phyloP scores from a whole-genome alignment of 1,140 invertebrate species.

The Eurosta solidaginis region DNA sequence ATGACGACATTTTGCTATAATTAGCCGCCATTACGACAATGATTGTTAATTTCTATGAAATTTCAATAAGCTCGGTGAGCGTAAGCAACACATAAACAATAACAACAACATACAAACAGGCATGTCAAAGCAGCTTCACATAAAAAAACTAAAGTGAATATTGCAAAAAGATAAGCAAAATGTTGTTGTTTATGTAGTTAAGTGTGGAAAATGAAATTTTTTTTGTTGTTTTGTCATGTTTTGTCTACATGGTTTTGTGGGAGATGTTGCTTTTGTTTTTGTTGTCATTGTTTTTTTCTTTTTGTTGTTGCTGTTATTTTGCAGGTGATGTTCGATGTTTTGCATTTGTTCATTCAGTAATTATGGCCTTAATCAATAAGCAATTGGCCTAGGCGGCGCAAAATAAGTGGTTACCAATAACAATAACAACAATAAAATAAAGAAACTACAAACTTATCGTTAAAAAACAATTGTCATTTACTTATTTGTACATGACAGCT shows the following conservation, averaged over 20 bases:
- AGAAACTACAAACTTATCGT: not conserved
- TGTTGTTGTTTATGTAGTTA: no score
- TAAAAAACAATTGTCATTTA: slow-evolving; percentile 22
- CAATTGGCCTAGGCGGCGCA: slow-evolving; percentile 12
- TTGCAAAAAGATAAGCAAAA: no score
- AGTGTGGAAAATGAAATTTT: no score
- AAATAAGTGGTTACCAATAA: not conserved
- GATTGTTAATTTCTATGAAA: not conserved
- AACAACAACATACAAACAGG: not conserved
- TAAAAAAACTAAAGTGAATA: no score
- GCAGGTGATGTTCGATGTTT: not conserved
- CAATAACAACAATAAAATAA: not conserved
- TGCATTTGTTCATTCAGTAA: slow-evolving; percentile 11
- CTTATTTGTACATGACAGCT: slow-evolving; percentile 12
- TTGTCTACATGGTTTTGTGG: no score
- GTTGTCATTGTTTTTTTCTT: not conserved
- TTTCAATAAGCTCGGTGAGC: not conserved
- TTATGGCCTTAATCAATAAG: slow-evolving; percentile 32
- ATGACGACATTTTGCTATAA: slow-evolving; percentile 27
- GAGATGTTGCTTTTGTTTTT: not conserved
- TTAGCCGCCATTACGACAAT: not conserved
- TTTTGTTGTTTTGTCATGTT: no score
- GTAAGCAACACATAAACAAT: not conserved
- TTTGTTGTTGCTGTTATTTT: not conserved
- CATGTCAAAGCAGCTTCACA: not conserved